Evolutionary conservation across 1,140 invertebrate genomes (phyloP).

Genomic region (Ostrea edulis): DNA sequence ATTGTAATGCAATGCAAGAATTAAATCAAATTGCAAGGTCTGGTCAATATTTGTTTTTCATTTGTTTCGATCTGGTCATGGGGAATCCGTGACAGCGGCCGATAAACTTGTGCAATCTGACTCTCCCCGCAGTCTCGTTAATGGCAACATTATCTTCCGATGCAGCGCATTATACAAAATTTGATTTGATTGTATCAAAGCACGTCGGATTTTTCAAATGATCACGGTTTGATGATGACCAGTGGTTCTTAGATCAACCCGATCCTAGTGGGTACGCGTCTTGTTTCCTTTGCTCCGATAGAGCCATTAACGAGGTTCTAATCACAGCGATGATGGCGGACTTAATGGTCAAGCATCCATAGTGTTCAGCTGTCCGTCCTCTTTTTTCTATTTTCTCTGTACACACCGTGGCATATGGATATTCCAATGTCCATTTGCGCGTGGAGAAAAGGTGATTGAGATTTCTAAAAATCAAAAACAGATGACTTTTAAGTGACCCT

Average conservation of each 20-base stretch:
- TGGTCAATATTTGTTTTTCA: slow-evolving; percentile 26
- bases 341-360: slow-evolving; percentile 24
- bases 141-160: slow-evolving; percentile 33
- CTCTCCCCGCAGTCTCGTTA: background rate
- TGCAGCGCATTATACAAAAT: slow-evolving; percentile 37
- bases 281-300: slow-evolving; percentile 14
- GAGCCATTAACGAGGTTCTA: slow-evolving; percentile 22
- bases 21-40: background rate
- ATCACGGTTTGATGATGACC: slow-evolving; percentile 24
- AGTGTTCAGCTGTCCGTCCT: slow-evolving; percentile 7
- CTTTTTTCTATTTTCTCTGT: slow-evolving; percentile 1
- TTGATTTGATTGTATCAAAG: slow-evolving; percentile 37
- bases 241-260: slow-evolving; percentile 32
- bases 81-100: background rate
- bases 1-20: background rate
- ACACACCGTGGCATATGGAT: slow-evolving; percentile 27
- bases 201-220: slow-evolving; percentile 21
- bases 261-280: background rate
- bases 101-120: slow-evolving; percentile 29
- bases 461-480: slow-evolving; percentile 40
- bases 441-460: slow-evolving; percentile 26
- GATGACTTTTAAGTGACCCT: slow-evolving; percentile 38
- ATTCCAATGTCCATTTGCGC: slow-evolving; percentile 23
- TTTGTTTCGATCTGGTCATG: background rate
- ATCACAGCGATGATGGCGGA: slow-evolving; percentile 31